Evolutionary conservation across 2,113 vertebrate species (phyloP).

Genomic region (Passer montanus): DNA sequence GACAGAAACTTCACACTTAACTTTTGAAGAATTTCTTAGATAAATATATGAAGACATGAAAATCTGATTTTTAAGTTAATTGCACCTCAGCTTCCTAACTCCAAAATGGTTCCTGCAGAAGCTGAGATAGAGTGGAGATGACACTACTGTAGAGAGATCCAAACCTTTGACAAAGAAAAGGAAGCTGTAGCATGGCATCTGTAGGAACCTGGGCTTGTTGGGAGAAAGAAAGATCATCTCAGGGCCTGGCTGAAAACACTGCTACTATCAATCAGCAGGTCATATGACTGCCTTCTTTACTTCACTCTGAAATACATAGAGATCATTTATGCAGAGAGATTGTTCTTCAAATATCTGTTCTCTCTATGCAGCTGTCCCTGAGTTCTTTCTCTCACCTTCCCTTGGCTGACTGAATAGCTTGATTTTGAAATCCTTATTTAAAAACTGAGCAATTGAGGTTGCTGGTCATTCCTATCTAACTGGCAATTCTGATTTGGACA

Average conservation of each 20-base stretch:
- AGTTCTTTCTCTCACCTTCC: neutral
- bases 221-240: neutral
- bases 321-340: neutral
- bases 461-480: neutral
- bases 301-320: neutral
- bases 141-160: neutral
- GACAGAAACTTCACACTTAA: neutral
- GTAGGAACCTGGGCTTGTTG: neutral
- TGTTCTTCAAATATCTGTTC: neutral
- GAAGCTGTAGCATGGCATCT: neutral
- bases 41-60: neutral
- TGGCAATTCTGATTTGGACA: neutral
- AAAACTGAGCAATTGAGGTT: neutral
- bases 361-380: neutral
- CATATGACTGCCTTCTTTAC: neutral
- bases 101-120: neutral
- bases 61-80: neutral
- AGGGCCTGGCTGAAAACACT: neutral
- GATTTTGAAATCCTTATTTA: neutral
- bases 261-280: neutral
- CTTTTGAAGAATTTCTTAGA: neutral
- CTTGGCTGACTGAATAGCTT: neutral
- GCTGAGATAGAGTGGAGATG: neutral
- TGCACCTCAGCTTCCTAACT: neutral
- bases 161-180: neutral